Evolutionary conservation across 2,888 invertebrate genomes (phyloP), one percentile per base, ranked within the genome.

Genomic region (Julus scanicus): DNA sequence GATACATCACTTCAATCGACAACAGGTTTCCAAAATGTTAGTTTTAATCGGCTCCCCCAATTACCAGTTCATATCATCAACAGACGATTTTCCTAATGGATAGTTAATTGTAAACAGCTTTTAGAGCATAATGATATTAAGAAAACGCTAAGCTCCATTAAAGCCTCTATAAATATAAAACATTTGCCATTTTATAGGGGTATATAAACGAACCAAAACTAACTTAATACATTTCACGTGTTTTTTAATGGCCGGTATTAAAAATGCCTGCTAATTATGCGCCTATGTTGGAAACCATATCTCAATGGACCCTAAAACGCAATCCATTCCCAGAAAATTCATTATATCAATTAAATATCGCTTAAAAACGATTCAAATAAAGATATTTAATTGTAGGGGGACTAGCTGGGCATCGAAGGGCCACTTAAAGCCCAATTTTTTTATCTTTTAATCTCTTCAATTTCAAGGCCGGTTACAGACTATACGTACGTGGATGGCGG

Each of bases 81-180:
- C 29, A 80, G 80, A 80, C 80, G 37, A 80, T 80, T 80, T 80
- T 80, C 80, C 80, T 80, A 80, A 80, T 80, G 80, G 80, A 80
- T 80, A 37, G 80, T 80, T 80, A 80, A 80, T 80, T 80, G 80
- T 80, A 80, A 80, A 80, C 80, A 80, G 80, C 80, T 80, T 80
- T 37, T 80, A 15, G 80, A 80, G 80, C 80, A 80, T 80, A 80
- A 80, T 80, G 80, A 80, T 80, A 80, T 80, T 80, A 80, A 80
- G 80, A 80, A 80, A 37, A 37, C 80, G 37, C 80, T 80, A 80
- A 80, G 80, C 80, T 80, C 13, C 80, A 80, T 80, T 80, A 80
- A 80, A 80, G 80, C 37, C 29, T 80, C 80, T 80, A 80, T 80
- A 80, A 80, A 80, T 80, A 80, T 80, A 80, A 80, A 80, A 2